Conservation (phyloP, 2,797 vertebrate genomes). For the Anolis apletophallus region DNA sequence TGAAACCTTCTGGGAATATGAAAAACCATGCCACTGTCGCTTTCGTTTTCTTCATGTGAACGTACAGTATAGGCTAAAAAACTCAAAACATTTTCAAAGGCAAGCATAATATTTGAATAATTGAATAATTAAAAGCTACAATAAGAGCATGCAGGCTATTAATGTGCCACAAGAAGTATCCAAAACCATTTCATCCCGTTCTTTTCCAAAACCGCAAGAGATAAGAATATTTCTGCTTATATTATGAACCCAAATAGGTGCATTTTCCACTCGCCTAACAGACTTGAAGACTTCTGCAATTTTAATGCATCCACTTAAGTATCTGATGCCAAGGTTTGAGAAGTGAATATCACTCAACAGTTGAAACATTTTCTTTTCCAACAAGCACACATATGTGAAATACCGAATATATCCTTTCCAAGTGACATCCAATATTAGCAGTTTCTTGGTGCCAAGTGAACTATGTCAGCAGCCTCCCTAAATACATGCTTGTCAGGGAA, state of each 20-base stretch:
- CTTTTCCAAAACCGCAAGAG: not conserved
- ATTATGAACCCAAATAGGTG: not conserved
- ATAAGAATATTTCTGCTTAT: not conserved
- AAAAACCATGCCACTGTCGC: not conserved
- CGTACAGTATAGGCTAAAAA: not conserved
- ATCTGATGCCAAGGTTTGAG: not conserved
- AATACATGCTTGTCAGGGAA: not conserved
- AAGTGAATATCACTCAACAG: constrained; percentile 28
- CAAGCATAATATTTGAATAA: not conserved
- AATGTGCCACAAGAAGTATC: no score
- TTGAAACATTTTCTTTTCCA: not conserved
- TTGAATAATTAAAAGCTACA: not conserved
- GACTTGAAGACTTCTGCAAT: no score
- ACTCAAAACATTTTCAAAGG: not conserved
- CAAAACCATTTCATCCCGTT: not conserved
- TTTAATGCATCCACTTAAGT: constrained; percentile 19
- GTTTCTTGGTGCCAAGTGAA: not conserved
- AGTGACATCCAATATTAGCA: not conserved
- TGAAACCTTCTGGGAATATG: not conserved
- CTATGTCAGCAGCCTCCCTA: not conserved
- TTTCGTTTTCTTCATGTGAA: not conserved
- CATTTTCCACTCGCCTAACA: not conserved
- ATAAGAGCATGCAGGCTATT: no score
- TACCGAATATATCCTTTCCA: constrained; percentile 14
- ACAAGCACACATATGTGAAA: not conserved